Conservation (phyloP, 2,888 invertebrate species). For the Sericinus montela region DNA sequence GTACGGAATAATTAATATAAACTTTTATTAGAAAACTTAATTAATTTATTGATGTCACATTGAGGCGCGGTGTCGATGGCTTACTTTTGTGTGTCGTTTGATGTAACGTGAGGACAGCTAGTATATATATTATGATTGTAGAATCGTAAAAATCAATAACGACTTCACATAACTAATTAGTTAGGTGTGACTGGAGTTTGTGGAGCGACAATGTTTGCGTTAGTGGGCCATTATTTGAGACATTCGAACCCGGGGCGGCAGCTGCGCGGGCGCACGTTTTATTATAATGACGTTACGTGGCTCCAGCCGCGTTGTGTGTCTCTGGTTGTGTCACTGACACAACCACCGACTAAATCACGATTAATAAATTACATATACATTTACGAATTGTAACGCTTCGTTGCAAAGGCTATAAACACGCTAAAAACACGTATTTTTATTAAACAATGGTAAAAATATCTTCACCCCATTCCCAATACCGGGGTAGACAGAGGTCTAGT, state of each 20-base stretch:
- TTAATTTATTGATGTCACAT: neutral
- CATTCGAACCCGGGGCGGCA: neutral
- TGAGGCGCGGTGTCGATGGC: no score
- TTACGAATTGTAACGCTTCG: no score
- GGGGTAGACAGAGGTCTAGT: no score
- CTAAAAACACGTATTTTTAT: no score
- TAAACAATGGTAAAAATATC: no score
- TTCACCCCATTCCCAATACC: no score
- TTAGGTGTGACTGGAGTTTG: neutral
- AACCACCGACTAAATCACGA: neutral
- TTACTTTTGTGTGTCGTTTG: no score
- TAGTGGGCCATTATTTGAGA: neutral
- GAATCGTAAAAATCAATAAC: conserved; percentile 2
- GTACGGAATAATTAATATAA: neutral
- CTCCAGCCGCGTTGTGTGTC: no score
- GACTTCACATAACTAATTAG: neutral
- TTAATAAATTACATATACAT: no score
- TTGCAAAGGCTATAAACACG: no score
- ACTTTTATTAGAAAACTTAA: neutral
- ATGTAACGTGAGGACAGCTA: neutral
- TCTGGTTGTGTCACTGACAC: neutral
- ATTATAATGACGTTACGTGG: neutral
- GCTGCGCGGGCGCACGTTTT: neutral
- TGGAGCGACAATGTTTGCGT: neutral
- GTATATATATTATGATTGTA: conserved; percentile 1